Base-by-base conservation (phyloP, 2,113 vertebrate genomes). In the Colossoma macropomum region DNA sequence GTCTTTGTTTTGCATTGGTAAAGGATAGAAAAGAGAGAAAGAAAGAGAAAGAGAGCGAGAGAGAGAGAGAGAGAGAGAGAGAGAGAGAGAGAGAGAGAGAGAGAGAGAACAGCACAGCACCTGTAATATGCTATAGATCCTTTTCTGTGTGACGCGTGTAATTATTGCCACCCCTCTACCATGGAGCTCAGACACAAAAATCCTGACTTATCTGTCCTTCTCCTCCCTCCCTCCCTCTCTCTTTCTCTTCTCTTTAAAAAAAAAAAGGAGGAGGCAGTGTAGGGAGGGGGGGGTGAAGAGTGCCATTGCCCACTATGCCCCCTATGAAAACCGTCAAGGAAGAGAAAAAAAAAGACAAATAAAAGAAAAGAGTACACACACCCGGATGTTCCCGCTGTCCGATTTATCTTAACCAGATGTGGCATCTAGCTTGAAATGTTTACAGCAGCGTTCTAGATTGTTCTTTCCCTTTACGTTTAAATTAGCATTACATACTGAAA, bases 1-100 rank as follows among this genome's bases (percentile, higher is more conserved):
- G 91, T 90, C 92, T 94, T 93, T 94, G 93, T 94, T 94, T 94
- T 93, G 91, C 89, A 92, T 62, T 74, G 84, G 66, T 48, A 54
- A 85, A 77, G 74, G 75, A 86, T 85, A 90, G 86, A 78, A 83
- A 85, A 86, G 86, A 91, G 87, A 86, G 45, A 71, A 45, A 59
- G 41, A 66, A 54, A 65, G 32, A 62, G 16, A 32, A 88, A 89
- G 77, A 52, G 70, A 65, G 28, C 76, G 48, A 68, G 27, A 88
- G 82, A 90, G 77, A 70, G 84, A 86, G 82, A 90, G 86, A 82
- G 25, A 63, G 69, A 56, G 50, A 25, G 59, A 50, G 59, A 77
- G 65, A 48, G 90, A 90, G 69, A 30, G 73, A 81, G 50, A 60
- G 78, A 59, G 56, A 87, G 85, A 86, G n/a, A n/a, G n/a, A n/a